Base-by-base conservation (phyloP, 1,140 invertebrate genomes). In the Tetranychus cinnabarinus region DNA sequence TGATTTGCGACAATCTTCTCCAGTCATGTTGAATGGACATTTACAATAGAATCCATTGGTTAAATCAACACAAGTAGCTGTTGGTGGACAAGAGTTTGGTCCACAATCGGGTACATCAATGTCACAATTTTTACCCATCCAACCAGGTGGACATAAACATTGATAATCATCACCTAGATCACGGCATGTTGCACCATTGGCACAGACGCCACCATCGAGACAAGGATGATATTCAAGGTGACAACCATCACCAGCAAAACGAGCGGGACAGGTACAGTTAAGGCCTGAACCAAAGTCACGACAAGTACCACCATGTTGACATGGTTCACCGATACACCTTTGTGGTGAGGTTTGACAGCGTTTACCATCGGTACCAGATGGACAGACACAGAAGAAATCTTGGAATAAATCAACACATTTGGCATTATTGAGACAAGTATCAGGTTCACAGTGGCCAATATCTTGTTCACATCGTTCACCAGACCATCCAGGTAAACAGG, bases 341-440 rank as follows among this genome's bases (percentile, higher is more conserved):
- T 95, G 87, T 31, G 91, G 91, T 0, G 90, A 88, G 1, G 86
- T 90, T 73, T 95, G 88, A 71, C 90, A 95, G 68, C 88, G 82
- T 74, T 93, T 92, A 13, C 88, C 88, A 70, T 91, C 88, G 2
- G 88, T 91, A 67, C 88, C 88, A 62, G 85, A 88, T 52, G 88
- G 88, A 68, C 88, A 91, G 77, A 92, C 89, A 69, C 91, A 95
- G 81, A 96, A 96, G 71, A 83, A 95, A 68, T 95, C 91, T 74
- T 88, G 80, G 80, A 92, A 92, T 3, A 96, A 75, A 69, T 92
- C 83, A 56, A 93, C 86, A 73, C 93, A 97, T 31, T 78, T 79
- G 31, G 90, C 91, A 68, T 90, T 83, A 72, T 96, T 95, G 68
- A 88, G 82, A 71, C 92, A 97, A 2, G 90, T 89, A 59, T 77